These are phyloP conservation scores for Lamprotornis superbus DNA, from an alignment of 2,113 vertebrate genomes.

Conservation along the genomic window DNA sequence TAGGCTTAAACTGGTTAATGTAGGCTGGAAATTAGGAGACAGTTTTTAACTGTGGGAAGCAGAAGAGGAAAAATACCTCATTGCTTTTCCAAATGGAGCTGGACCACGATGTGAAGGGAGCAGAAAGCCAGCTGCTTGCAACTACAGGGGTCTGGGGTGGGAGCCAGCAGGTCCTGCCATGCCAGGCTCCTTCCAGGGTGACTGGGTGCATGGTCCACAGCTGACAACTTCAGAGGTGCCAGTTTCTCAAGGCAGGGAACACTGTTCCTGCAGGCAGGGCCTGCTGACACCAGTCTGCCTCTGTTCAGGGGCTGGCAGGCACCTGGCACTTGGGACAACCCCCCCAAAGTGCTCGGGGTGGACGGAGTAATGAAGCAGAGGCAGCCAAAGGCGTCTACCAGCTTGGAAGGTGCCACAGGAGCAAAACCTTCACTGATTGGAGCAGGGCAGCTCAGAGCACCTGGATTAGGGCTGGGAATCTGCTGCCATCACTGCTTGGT, in stretches of 20 bases:
- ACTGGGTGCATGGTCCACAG: fast-evolving
- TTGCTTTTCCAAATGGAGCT: background rate
- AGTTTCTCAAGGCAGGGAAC: background rate
- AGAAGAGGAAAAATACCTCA: background rate
- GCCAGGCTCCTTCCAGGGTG: background rate
- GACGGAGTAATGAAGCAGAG: background rate
- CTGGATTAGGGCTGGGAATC: background rate
- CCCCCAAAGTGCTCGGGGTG: background rate
- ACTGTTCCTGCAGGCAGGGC: background rate
- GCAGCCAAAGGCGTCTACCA: fast-evolving
- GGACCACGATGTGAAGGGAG: background rate
- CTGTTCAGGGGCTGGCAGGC: background rate
- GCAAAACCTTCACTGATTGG: background rate
- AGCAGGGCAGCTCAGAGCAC: background rate
- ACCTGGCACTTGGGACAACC: background rate
- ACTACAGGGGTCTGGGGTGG: background rate
- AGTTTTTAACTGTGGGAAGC: constrained; percentile 9
- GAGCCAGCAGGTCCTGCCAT: background rate
- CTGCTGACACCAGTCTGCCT: background rate
- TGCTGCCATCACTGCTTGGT: background rate
- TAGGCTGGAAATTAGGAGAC: constrained; percentile 32
- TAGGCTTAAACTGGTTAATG: constrained; percentile 27
- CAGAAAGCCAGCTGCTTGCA: background rate
- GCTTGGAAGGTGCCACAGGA: background rate
- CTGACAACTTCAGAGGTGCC: fast-evolving